Evolutionary conservation across 2,113 vertebrate genomes (phyloP).

Genomic region (Platichthys flesus): DNA sequence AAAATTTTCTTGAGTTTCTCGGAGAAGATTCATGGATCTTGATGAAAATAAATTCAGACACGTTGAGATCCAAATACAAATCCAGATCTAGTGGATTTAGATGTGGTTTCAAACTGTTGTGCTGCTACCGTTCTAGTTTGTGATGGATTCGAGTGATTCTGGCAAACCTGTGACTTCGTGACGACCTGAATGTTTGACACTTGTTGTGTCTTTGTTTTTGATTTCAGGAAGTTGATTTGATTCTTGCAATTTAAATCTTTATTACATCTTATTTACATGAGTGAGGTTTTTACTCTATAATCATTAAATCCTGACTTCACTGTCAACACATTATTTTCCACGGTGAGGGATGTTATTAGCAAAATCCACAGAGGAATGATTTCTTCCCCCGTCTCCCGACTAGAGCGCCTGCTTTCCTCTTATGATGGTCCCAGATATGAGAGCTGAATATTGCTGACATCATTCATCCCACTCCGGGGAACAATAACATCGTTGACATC

Average conservation of each 20-base stretch:
- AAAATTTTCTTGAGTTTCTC: no score
- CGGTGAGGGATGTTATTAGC: slow-evolving; percentile 5
- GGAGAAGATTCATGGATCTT: no score
- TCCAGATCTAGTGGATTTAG: no score
- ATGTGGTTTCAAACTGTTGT: no score
- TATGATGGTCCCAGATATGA: slow-evolving; percentile 49
- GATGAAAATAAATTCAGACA: no score
- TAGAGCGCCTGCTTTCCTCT: slow-evolving; percentile 25
- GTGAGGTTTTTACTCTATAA: not conserved
- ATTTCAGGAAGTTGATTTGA: no score
- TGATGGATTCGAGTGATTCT: no score
- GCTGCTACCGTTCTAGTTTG: no score
- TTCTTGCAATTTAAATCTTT: not conserved
- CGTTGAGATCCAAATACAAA: no score
- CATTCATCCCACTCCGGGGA: slow-evolving; percentile 56
- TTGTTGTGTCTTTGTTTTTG: no score
- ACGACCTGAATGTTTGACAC: no score
- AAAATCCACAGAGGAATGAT: not conserved
- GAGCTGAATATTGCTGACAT: slow-evolving; percentile 61
- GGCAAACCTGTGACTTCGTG: no score
- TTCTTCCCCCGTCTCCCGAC: not conserved
- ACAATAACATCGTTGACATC: slow-evolving; percentile 58
- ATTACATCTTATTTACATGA: not conserved
- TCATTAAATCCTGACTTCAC: not conserved
- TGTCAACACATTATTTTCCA: slow-evolving; percentile 16